A percentile compares a stretch with the other conserved stretches of the same genome.
Conservation (phyloP, 2,797 vertebrate species). For the Enteromius mattozi region DNA sequence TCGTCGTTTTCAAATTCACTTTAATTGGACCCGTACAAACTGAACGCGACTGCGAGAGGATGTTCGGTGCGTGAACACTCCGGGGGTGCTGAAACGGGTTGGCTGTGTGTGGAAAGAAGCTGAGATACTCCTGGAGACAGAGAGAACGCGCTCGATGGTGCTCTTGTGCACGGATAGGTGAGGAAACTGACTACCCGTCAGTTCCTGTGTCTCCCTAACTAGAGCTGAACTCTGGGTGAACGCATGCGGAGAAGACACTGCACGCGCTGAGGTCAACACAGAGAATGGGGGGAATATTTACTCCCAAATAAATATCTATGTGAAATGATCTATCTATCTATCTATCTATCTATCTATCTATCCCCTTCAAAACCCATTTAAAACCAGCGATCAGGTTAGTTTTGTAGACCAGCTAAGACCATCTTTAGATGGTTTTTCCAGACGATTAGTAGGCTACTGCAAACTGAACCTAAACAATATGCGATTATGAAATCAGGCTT, state of each 20-base stretch:
- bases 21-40: conserved; percentile 12
- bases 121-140: conserved; percentile 13
- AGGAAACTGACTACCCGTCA: conserved; percentile 54
- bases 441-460: neutral
- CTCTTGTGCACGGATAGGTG: conserved; percentile 56
- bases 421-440: neutral
- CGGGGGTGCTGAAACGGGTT: neutral
- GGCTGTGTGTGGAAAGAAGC: conserved; percentile 2
- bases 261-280: conserved; percentile 6
- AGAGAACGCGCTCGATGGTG: conserved; percentile 55
- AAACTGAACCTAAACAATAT: neutral
- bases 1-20: conserved; percentile 27
- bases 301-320: neutral
- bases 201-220: conserved; percentile 42
- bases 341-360: conserved; percentile 18
- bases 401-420: neutral
- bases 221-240: conserved; percentile 43
- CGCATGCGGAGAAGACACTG: conserved; percentile 48
- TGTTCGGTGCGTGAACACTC: conserved; percentile 18
- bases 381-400: neutral
- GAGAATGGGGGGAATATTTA: neutral
- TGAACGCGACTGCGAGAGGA: conserved; percentile 23
- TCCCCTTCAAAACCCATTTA: neutral
- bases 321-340: conserved; percentile 8
- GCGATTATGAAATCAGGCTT: neutral